Base-by-base conservation (phyloP, 2,888 invertebrate species). In the Gnatocerus cornutus region DNA sequence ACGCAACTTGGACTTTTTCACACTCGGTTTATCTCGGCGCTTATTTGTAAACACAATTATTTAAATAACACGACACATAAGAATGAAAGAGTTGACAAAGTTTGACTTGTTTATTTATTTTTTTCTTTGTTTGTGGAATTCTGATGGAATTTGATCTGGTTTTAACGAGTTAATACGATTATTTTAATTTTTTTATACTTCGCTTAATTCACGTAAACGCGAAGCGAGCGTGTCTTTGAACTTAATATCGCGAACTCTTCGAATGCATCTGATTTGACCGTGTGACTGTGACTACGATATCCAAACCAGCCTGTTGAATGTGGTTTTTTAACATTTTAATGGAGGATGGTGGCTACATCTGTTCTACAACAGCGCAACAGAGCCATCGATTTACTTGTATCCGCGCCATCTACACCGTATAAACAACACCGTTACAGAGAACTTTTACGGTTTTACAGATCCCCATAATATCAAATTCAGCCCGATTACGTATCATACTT, bases 281-380 rank as follows among this genome's bases (percentile, higher is more conserved):
- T 70, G 58, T 67, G 66, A 63, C 70, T 56, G 56, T 45, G 50
- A 70, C 70, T 70, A 52, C 63, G 67, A 67, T 67, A 62, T 62
- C 62, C 59, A 14, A 58, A 70, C 62, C 62, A 63, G 70, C 70
- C 70, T 70, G 70, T 70, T 70, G 70, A 70, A 70, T 70, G 70
- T 67, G 43, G 39, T 52, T 65, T 69, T 69, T 67, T 45, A 70
- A 67, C 30, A 43, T 59, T 16, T 41, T 43, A 27, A 59, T 53
- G 30, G 45, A 14, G 45, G 55, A 69, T 41, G 14, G 62, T 63
- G 33, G 48, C 70, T 62, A 67, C 70, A 70, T 70, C 70, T 58
- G 50, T 62, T 48, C 7, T 21, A 21, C 1, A 21, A 21, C 2
- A 21, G 2, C 21, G 4, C 21, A 21, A 21, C 21, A 21, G 1